Evolutionary conservation across 2,113 vertebrate genomes (phyloP), one percentile per base, ranked within the genome.

Genomic region (Melanocharis versteri): DNA sequence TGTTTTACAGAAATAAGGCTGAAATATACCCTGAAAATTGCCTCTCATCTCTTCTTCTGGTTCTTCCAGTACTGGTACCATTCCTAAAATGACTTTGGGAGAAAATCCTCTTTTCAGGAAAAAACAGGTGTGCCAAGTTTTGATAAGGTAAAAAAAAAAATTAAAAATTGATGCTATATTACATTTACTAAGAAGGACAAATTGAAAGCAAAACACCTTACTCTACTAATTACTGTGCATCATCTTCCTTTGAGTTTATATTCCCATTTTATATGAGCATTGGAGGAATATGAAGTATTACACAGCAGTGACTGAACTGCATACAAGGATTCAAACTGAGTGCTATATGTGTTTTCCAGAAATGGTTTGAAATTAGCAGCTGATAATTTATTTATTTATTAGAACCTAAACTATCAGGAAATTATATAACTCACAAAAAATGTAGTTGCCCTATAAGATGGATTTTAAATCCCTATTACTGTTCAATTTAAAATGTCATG

Each of bases 151-250:
- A 65, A 53, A 70, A 95, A 94, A 91, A 86, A 53, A 48, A n/a
- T n/a, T n/a, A n/a, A n/a, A n/a, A n/a, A n/a, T n/a, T n/a, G n/a
- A n/a, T n/a, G 77, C 72, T 83, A 89, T 70, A 87, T 42, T 71
- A 85, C 64, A 45, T 90, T 91, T 88, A 68, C 65, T 77, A 87
- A 96, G 15, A 90, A 78, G 79, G 70, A 93, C 45, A 91, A 70
- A 93, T 30, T 83, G 91, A 94, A 92, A 96, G 45, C 45, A 93
- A 75, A 94, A 73, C 76, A 81, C 72, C n/a, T n/a, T n/a, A n/a
- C n/a, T n/a, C n/a, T n/a, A 48, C 69, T 95, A 95, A 97, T 93
- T 97, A 95, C 84, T 90, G 77, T 83, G 44, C 91, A 83, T 88
- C 79, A 69, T 35, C n/a, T 95, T 96, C 90, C 91, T 96, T 87